Evolutionary conservation across 2,113 vertebrate species (phyloP), one percentile per base, ranked within the genome.

Genomic region (Crypturellus undulatus): DNA sequence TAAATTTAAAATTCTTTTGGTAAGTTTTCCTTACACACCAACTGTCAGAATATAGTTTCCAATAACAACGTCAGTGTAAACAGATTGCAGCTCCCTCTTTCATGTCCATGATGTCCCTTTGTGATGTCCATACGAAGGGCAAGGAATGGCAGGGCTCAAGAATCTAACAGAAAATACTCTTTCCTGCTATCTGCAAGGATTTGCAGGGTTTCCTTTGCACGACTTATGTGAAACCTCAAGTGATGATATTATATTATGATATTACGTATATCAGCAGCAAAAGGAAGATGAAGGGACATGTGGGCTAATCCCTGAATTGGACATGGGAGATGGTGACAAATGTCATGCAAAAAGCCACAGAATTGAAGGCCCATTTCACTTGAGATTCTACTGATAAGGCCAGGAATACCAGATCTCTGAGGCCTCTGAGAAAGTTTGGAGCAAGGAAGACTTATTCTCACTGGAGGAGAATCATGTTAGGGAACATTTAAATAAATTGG

Each of bases 301-400:
- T 65, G 56, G 24, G 6, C 38, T 10, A 0, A 0, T 20, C 51
- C 26, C 14, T 21, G 42, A 42, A 51, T 7, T 25, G 42, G 15
- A 88, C 25, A 14, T 21, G 12, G 9, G 17, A 71, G 7, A 22
- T 68, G 28, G 7, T 65, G 40, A 65, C 32, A 42, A 3, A 62
- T 34, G 17, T 34, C 22, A 10, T 6, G 7, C 30, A 56, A 45
- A 56, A 62, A 17, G 10, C 12, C 78, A 65, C 69, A 38, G 8
- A 38, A 19, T 11, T 68, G 47, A 86, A 28, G 19, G 43, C 4
- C 8, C 25, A 58, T 72, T 13, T 71, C 4, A 5, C 3, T 4
- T 32, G 54, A n/a, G 21, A 32, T 34, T 47, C 45, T 54, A 54
- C 14, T 45, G 15, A 21, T 21, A 85, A 88, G 15, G 56, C 8